phyloP scores from a whole-genome alignment of 2,113 vertebrate genomes.

The Elephas maximus region DNA sequence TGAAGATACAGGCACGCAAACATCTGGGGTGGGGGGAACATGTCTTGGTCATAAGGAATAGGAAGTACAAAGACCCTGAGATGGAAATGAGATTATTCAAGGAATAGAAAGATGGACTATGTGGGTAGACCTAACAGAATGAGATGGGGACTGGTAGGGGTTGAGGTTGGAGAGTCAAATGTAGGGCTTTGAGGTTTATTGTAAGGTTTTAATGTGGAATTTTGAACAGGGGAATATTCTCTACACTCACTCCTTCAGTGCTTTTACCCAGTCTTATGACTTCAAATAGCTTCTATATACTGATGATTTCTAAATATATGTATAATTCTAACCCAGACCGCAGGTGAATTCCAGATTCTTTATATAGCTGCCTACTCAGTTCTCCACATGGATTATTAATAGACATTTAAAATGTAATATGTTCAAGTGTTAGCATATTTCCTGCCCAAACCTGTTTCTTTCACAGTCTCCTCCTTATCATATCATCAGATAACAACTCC shows the following conservation, averaged over 20 bases:
- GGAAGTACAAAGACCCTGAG: background rate
- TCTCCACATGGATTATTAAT: background rate
- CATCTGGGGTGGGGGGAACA: too few relatives aligned
- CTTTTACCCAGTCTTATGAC: background rate
- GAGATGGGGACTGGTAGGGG: background rate
- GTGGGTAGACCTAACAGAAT: background rate
- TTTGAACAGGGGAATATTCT: background rate
- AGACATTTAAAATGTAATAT: slow-evolving; percentile 8
- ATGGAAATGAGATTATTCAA: background rate
- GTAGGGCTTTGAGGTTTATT: background rate
- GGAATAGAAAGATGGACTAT: background rate
- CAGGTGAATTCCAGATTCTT: background rate
- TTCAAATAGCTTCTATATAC: background rate
- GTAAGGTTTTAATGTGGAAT: background rate
- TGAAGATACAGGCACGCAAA: background rate
- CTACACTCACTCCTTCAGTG: background rate
- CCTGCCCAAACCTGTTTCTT: background rate
- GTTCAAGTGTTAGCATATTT: background rate
- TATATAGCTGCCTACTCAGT: background rate
- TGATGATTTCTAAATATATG: background rate
- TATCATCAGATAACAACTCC: background rate
- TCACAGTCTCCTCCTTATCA: background rate
- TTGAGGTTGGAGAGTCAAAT: too few relatives aligned
- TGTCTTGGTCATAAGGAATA: background rate
- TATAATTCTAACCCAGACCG: background rate